These are phyloP conservation scores for Nasonovia ribisnigri DNA, from an alignment of 2,888 invertebrate species.

Conservation along the genomic window DNA sequence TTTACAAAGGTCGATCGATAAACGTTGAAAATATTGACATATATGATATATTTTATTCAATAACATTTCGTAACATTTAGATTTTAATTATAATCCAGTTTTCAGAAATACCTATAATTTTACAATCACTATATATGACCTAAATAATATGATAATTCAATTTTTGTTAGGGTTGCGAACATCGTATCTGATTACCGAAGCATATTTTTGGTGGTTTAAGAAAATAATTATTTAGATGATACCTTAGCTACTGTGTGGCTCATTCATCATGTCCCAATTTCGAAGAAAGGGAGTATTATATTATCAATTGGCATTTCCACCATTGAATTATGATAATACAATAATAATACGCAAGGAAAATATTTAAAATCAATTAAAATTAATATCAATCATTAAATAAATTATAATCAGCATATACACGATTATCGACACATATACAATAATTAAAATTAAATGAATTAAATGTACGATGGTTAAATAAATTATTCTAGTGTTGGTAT, in stretches of 20 bases:
- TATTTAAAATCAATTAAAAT: slow-evolving; percentile 4
- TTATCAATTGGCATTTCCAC: not conserved
- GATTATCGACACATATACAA: not conserved
- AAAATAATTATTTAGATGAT: not conserved
- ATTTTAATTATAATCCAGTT: not conserved
- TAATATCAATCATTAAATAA: not conserved
- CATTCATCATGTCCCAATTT: not conserved
- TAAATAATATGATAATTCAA: not conserved
- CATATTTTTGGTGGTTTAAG: not conserved
- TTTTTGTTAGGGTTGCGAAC: not conserved
- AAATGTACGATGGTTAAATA: not conserved
- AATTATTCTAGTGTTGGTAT: not conserved
- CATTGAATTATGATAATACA: not conserved
- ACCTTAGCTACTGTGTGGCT: not conserved
- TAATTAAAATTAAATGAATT: slow-evolving; percentile 13
- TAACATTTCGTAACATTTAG: not conserved
- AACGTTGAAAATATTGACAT: not conserved
- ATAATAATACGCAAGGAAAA: not conserved
- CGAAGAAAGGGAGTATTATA: not conserved
- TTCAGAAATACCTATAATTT: no score
- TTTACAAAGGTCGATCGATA: not conserved
- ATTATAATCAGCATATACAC: slow-evolving; percentile 8
- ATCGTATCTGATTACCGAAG: not conserved
- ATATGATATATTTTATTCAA: not conserved
- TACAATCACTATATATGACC: not conserved